Evolutionary conservation across 2,888 invertebrate species (phyloP), one percentile per base, ranked within the genome.

Genomic region (Phlogophora meticulosa): DNA sequence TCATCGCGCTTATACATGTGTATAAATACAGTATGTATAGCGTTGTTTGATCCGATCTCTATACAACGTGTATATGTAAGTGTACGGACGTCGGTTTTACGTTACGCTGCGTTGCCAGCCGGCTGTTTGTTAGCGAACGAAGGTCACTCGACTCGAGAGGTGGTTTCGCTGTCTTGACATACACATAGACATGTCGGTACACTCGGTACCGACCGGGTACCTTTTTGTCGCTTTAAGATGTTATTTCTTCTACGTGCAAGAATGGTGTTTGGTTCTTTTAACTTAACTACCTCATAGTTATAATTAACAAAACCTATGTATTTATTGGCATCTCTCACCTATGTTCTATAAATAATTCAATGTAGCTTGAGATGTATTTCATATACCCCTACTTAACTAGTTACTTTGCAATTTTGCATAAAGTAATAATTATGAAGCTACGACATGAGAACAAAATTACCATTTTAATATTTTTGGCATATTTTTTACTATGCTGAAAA

Each of bases 41-140:
- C 84, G 84, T 87, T 87, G 87, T 87, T 89, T 89, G 89, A 89
- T 88, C 86, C 87, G 84, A 89, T 88, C 85, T 87, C 84, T 82
- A 81, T 82, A 80, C 67, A 73, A 52, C 56, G 61, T 73, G 55
- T 70, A 42, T 71, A 70, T 80, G 67, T 88, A 83, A 68, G 85
- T 86, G 84, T 90, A 85, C 85, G 85, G 82, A 84, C 88, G 86
- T 80, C 74, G 85, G 88, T 88, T 88, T 88, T 88, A 88, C 89
- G 88, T 87, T 90, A 92, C 89, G 88, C 85, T 91, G 82, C 83
- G 94, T 93, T 94, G 91, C 94, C 93, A 93, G 91, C 92, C 92
- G 91, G 92, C 85, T 84, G 90, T 85, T 87, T 80, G 88, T 81
- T 78, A 76, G 80, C 85, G 82, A 80, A 85, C 92, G 94, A 94